Conservation (phyloP, 2,888 invertebrate species). For the Atethmia centrago region DNA sequence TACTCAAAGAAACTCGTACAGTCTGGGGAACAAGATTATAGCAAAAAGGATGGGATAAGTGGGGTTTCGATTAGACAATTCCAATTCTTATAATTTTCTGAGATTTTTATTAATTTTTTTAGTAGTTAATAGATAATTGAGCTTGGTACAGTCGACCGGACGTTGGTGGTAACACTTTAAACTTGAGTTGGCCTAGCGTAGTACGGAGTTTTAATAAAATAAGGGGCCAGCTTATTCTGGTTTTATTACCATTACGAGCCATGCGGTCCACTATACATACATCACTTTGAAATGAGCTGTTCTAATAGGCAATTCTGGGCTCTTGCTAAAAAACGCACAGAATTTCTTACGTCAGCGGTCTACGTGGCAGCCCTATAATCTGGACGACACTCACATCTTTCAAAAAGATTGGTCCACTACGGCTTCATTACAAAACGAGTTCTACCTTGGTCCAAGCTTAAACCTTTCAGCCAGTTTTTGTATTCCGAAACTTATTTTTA, state of each 20-base stretch:
- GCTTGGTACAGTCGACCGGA: not conserved
- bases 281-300: not conserved
- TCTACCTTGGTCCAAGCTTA: not conserved
- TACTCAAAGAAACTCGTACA: not conserved
- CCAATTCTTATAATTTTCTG: constrained; percentile 11
- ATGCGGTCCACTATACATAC: too few relatives aligned
- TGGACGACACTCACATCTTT: not conserved
- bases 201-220: too few relatives aligned
- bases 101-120: not conserved
- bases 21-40: not conserved
- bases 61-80: not conserved
- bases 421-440: not conserved
- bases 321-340: not conserved
- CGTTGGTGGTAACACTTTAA: not conserved
- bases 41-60: constrained; percentile 2
- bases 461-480: not conserved
- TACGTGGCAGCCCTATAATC: not conserved
- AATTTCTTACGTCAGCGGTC: not conserved
- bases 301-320: not conserved
- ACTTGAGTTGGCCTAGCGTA: not conserved
- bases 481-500: not conserved
- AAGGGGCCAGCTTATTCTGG: too few relatives aligned
- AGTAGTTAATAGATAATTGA: not conserved
- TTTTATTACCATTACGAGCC: too few relatives aligned
- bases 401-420: not conserved